Conservation (phyloP, 1,140 invertebrate genomes). For the Venustaconcha ellipsiformis region DNA sequence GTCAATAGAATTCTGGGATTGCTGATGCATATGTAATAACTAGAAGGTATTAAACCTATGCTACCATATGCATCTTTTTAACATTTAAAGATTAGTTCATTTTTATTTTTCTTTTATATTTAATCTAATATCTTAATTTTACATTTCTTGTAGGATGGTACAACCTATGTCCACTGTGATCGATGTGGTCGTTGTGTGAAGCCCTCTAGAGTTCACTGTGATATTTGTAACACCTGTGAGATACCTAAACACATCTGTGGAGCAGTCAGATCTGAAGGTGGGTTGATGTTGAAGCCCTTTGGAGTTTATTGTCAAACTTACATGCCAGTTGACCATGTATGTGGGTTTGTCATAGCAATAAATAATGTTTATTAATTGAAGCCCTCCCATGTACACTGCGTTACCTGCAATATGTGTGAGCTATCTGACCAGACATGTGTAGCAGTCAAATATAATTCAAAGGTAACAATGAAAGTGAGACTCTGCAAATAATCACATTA, state of each 20-base stretch:
- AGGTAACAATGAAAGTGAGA: too few species aligned
- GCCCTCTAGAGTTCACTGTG: constrained; percentile 84
- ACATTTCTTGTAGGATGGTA: constrained; percentile 75
- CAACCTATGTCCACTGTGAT: constrained; percentile 82
- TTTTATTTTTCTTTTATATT: background rate
- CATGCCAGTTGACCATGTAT: background rate
- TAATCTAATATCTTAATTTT: background rate
- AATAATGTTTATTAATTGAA: background rate
- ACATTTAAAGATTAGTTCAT: background rate
- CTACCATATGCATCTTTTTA: background rate
- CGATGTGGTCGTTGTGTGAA: constrained; percentile 85
- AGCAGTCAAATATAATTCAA: too few species aligned
- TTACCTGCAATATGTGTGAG: too few species aligned
- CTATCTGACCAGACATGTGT: too few species aligned
- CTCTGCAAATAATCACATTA: too few species aligned
- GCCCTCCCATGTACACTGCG: background rate
- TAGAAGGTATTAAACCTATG: too few species aligned
- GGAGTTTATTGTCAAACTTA: background rate
- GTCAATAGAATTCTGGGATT: too few species aligned
- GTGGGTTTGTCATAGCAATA: background rate
- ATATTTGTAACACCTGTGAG: constrained; percentile 77
- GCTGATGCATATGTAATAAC: too few species aligned
- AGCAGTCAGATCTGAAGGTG: constrained; percentile 26
- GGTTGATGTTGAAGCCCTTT: background rate
- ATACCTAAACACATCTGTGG: constrained; percentile 53